These are phyloP conservation scores for Orthosia cruda DNA, from an alignment of 2,888 invertebrate species.

Conservation along the genomic window DNA sequence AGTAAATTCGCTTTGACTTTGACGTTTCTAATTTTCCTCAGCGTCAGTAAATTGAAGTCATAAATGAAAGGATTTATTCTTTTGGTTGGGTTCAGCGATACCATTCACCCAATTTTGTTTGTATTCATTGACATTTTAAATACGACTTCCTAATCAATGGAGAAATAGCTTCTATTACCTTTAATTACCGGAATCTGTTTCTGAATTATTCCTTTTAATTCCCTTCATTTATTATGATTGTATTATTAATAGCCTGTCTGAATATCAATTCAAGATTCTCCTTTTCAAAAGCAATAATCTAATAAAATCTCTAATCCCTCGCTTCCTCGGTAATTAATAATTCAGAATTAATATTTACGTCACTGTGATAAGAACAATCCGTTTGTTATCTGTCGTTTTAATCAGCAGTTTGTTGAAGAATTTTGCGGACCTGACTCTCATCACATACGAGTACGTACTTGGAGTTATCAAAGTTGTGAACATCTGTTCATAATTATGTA, in stretches of 20 bases:
- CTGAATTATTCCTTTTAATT: slow-evolving; percentile 35
- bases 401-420: slow-evolving; percentile 49
- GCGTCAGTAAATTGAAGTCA: slow-evolving; percentile 11
- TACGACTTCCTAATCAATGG: slow-evolving; percentile 6
- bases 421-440: slow-evolving; percentile 49
- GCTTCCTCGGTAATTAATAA: slow-evolving; percentile 52
- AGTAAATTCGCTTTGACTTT: slow-evolving; percentile 28
- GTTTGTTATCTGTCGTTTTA: slow-evolving; percentile 44
- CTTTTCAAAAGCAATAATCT: slow-evolving; percentile 46
- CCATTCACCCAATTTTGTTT: not conserved
- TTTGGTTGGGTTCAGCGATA: not conserved
- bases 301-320: slow-evolving; percentile 46
- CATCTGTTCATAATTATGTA: slow-evolving; percentile 36
- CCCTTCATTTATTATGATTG: slow-evolving; percentile 47
- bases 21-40: slow-evolving; percentile 21
- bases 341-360: slow-evolving; percentile 54
- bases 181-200: slow-evolving; percentile 6
- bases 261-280: slow-evolving; percentile 42
- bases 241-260: slow-evolving; percentile 53
- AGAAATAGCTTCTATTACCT: slow-evolving; percentile 2
- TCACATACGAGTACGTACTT: slow-evolving; percentile 54
- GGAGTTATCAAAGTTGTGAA: slow-evolving; percentile 51
- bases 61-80: slow-evolving; percentile 26
- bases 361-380: slow-evolving; percentile 53
- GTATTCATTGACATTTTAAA: not conserved